These are phyloP conservation scores for Zootermopsis nevadensis DNA, from an alignment of 2,888 invertebrate species.

Conservation along the genomic window DNA sequence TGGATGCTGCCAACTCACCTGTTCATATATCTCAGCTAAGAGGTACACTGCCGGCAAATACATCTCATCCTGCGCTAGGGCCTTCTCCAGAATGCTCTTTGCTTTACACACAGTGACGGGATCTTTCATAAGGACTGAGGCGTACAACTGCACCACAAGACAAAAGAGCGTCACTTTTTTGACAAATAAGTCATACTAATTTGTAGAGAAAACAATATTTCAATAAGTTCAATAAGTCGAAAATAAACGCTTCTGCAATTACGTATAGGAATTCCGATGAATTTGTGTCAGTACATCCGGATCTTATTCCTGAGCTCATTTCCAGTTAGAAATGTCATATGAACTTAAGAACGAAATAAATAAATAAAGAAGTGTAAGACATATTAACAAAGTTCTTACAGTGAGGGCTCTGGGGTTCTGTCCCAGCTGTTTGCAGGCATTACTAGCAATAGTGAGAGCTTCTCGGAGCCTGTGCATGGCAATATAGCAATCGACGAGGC, in stretches of 20 bases:
- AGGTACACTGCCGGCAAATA: slow-evolving; percentile 79
- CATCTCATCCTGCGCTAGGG: slow-evolving; percentile 76
- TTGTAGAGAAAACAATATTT: slow-evolving; percentile 8
- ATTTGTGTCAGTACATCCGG: too few relatives aligned
- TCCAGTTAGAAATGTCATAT: too few relatives aligned
- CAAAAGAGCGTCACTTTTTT: slow-evolving; percentile 52
- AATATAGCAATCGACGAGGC: slow-evolving; percentile 80
- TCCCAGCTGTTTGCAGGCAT: slow-evolving; percentile 78
- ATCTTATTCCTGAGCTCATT: too few relatives aligned
- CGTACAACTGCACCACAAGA: slow-evolving; percentile 73
- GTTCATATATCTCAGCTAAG: slow-evolving; percentile 76
- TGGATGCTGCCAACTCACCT: slow-evolving; percentile 57
- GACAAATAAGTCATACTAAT: not conserved
- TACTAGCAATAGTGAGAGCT: slow-evolving; percentile 77
- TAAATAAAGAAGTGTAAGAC: not conserved
- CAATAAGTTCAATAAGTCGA: not conserved
- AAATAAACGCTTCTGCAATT: not conserved
- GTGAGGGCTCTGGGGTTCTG: slow-evolving; percentile 79
- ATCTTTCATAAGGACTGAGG: slow-evolving; percentile 78
- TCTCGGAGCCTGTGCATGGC: slow-evolving; percentile 76
- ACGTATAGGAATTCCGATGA: not conserved
- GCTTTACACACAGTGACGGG: slow-evolving; percentile 71
- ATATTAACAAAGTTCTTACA: slow-evolving; percentile 63
- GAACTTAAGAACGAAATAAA: not conserved
- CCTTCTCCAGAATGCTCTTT: slow-evolving; percentile 77